These are phyloP conservation scores for Chelonus insularis DNA, from an alignment of 1,140 invertebrate species.

Conservation along the genomic window DNA sequence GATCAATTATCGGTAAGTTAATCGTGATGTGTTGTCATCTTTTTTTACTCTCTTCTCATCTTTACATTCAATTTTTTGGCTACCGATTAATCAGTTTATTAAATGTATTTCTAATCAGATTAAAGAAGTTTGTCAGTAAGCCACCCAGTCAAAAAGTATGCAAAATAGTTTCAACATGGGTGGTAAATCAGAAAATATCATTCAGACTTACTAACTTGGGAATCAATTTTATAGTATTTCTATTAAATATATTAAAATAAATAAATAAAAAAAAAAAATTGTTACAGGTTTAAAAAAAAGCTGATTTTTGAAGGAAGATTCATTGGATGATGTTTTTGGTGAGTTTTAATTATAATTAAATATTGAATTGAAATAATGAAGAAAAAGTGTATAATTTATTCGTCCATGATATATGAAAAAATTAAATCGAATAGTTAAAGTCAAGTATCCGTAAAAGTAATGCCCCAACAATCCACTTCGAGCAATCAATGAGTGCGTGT, in stretches of 20 bases:
- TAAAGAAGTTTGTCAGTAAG: constrained; percentile 58
- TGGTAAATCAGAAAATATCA: constrained; percentile 40
- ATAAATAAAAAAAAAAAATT: too few species aligned
- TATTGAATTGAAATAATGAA: too few species aligned
- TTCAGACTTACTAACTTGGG: too few species aligned
- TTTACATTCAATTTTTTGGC: background rate
- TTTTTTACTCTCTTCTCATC: constrained; percentile 2
- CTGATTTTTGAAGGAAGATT: too few species aligned
- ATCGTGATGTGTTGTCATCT: constrained; percentile 1
- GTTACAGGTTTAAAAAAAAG: too few species aligned
- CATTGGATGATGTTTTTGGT: too few species aligned
- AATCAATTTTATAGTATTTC: too few species aligned
- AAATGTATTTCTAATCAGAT: constrained; percentile 52
- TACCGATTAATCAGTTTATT: constrained; percentile 37
- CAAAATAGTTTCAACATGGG: constrained; percentile 55
- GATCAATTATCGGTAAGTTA: constrained; percentile 26
- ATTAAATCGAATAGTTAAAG: constrained; percentile 26
- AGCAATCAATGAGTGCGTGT: constrained; percentile 58
- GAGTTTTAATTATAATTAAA: too few species aligned
- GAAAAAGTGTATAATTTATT: too few species aligned
- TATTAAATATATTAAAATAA: too few species aligned
- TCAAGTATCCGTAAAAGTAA: constrained; percentile 51
- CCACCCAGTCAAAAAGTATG: constrained; percentile 47
- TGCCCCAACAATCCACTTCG: constrained; percentile 46
- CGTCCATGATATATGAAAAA: too few species aligned